Base-by-base conservation (phyloP, 2,113 vertebrate genomes). In the Lagopus muta region DNA sequence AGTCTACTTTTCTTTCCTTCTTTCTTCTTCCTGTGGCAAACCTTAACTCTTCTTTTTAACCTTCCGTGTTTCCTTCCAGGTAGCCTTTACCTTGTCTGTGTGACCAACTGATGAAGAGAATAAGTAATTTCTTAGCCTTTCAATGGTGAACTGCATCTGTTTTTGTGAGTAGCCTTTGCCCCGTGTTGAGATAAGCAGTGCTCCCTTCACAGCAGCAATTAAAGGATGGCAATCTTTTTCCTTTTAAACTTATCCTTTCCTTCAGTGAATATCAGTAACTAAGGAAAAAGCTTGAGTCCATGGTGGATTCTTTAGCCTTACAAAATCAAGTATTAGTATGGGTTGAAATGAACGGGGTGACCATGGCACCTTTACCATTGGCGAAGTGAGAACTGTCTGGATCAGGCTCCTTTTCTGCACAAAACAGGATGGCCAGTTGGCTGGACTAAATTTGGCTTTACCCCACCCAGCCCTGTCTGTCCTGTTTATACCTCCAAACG, bases 21-120 rank as follows among this genome's bases (percentile, higher is more conserved):
- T 55, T 45, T 64, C 61, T 58, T 58, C 55, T 42, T 36, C 18
- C 32, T 36, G 65, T 65, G 30, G 67, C 81, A 86, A 86, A 73
- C 72, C 71, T 95, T 91, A 90, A 78, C 90, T 20, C 40, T 78
- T 83, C 27, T 72, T 92, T 92, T 45, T 86, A 84, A 84, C 80
- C 85, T 88, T 95, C 86, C 96, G 66, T 94, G 74, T 96, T 94
- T 95, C 93, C 94, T 95, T 95, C 97, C 88, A 95, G 90, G 94
- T 90, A 95, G 96, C 86, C 92, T 97, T 97, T 96, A 93, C 94
- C 52, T 34, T 88, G 95, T 93, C 88, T 93, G 42, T 95, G 93
- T 95, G 94, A 97, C 96, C 97, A 96, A 88, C 97, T 97, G 96
- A 98, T 97, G 97, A 98, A 97, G 96, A 95, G 97, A 97, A 97